Evolutionary conservation across 2,888 invertebrate species (phyloP), one percentile per base, ranked within the genome.

Genomic region (Lutraria lutraria): DNA sequence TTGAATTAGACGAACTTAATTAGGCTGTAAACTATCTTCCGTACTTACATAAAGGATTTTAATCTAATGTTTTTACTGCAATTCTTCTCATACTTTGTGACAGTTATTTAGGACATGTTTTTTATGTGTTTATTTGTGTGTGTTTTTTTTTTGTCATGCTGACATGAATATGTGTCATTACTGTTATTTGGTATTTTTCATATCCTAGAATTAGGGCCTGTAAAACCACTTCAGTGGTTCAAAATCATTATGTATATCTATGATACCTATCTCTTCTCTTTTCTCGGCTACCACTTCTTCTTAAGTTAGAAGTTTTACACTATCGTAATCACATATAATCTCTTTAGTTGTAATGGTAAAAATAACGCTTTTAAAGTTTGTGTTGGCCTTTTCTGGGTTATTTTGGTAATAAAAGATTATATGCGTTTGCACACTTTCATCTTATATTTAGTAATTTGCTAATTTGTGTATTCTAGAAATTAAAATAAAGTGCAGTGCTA

Each of bases 101-200:
- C 29, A 84, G 84, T 84, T 83, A 25, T 76, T 60, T 68, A 84
- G 72, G 84, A 76, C 43, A 84, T 84, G 84, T 84, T 80, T 80
- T 68, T 87, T 87, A 82, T 76, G 82, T 87, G 83, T 87, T 79
- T 88, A 80, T 88, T 83, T 88, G 80, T 88, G 83, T 88, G 83
- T 88, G 87, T 88, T 83, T 88, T 80, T 83, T 87, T 83, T 83
- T 83, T 83, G 87, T 83, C 80, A 88, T 88, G 87, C 87, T 80
- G 83, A 85, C 56, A 76, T 85, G 85, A 85, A 56, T 31, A 84
- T 85, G 85, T 85, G 85, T 85, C 79, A 79, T 54, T 85, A 80
- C 85, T 85, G 85, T 85, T 85, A 79, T 80, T 85, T 85, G 85
- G 85, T 85, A 85, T 56, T 85, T 56, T 76, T 76, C 63, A 56